Conservation (phyloP, 2,888 invertebrate species). For the Petrolisthes manimaculis region DNA sequence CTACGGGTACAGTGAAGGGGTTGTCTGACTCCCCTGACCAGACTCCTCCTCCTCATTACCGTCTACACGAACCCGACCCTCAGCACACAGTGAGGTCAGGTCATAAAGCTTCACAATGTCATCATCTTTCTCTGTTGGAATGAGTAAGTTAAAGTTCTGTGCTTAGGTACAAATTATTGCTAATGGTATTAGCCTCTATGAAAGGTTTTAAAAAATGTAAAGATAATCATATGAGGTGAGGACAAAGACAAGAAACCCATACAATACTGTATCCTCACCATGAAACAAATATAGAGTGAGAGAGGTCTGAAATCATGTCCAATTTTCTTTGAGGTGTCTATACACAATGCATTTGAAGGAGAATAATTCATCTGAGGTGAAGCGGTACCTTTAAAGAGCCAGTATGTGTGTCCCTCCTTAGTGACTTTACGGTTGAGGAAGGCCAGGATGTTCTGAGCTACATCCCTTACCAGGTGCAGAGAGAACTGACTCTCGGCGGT, state of each 20-base stretch:
- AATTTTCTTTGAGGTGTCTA: too few species aligned
- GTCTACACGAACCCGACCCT: constrained; percentile 68
- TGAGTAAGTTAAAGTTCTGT: background rate
- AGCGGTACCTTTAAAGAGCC: constrained; percentile 86
- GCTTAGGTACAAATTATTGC: background rate
- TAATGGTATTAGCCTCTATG: background rate
- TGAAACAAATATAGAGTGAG: background rate
- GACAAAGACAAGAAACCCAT: background rate
- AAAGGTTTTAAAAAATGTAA: background rate
- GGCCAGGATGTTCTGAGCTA: constrained; percentile 92
- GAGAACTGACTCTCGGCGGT: constrained; percentile 88
- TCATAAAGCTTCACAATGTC: constrained; percentile 95
- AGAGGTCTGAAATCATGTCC: background rate
- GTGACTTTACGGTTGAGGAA: constrained; percentile 94
- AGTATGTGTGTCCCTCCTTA: constrained; percentile 95
- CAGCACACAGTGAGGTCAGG: constrained; percentile 84
- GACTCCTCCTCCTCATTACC: constrained; percentile 37
- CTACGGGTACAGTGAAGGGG: constrained; percentile 93
- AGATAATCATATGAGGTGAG: background rate
- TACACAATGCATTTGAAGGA: too few species aligned
- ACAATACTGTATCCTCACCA: background rate
- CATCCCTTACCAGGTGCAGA: constrained; percentile 88
- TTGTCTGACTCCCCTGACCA: constrained; percentile 72
- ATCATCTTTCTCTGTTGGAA: constrained; percentile 78
- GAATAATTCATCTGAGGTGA: too few species aligned